phyloP scores from a whole-genome alignment of 2,113 vertebrate species.

The Proterorhinus semilunaris region DNA sequence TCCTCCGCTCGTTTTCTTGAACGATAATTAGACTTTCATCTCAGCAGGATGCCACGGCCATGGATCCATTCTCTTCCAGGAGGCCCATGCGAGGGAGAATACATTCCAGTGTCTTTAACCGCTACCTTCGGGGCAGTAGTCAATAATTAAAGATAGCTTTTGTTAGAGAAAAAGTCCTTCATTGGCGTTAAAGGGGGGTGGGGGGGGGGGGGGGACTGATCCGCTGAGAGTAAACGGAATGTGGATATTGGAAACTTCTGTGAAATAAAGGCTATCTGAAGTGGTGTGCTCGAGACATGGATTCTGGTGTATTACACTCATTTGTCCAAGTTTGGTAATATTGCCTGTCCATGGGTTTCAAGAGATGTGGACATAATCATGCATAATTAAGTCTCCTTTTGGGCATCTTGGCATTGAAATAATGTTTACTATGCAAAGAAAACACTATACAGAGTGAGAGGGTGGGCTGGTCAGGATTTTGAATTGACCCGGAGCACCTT shows the following conservation, averaged over 20 bases:
- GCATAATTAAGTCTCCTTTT: too few species aligned
- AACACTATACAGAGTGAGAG: too few species aligned
- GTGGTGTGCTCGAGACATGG: background rate
- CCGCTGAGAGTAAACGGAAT: conserved; percentile 34
- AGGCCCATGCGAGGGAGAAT: conserved; percentile 89
- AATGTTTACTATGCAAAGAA: too few species aligned
- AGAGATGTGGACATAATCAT: too few species aligned
- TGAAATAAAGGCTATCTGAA: conserved; percentile 31
- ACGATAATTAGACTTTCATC: conserved; percentile 99
- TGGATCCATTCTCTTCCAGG: conserved; percentile 93
- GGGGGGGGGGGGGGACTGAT: conserved; percentile 11
- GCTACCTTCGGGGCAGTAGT: conserved; percentile 89
- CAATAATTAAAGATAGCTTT: conserved; percentile 95
- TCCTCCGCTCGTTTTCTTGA: conserved; percentile 87
- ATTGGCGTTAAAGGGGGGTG: conserved; percentile 14
- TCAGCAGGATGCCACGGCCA: conserved; percentile 91
- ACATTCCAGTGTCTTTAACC: conserved; percentile 92
- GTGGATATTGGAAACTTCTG: background rate
- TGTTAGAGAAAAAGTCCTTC: conserved; percentile 73
- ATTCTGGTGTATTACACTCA: background rate
- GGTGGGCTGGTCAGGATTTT: too few species aligned
- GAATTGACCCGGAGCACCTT: too few species aligned
- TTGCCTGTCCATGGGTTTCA: background rate
- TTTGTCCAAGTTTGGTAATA: background rate
- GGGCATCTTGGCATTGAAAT: too few species aligned